Base-by-base conservation (phyloP, 2,888 invertebrate species). In the Saturnia japonica region DNA sequence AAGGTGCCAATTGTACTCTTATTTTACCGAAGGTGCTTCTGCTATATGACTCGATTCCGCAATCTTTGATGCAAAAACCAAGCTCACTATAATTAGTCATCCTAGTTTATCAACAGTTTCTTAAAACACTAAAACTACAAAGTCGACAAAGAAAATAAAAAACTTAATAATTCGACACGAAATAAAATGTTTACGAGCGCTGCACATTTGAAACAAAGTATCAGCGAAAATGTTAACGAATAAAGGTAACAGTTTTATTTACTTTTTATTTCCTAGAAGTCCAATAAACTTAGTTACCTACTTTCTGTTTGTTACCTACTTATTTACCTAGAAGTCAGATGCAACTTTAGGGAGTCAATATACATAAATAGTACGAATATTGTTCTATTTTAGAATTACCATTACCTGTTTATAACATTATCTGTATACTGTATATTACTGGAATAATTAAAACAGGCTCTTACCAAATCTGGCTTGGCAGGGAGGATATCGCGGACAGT, bases 161-260 rank as follows among this genome's bases (percentile, higher is more conserved):
- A 64, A 16, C 40, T 64, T 40, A 64, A 64, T 64, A 19, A 64
- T 64, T 64, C 16, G 64, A 40, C 40, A 64, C 64, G 64, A 40
- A 64, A 64, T 64, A 64, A 64, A 64, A 64, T 64, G 64, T 64
- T 64, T 64, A 64, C 64, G 64, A 64, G 19, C 64, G 11, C 34
- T 64, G 64, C 64, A 64, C 64, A 64, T 64, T 64, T 12, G 40
- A 40, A 40, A 64, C 64, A 64, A 64, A 64, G 64, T 64, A 64
- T 64, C 64, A 40, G n/a, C 40, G 64, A 64, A n/a, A 64, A 64
- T n/a, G 64, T 64, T 64, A 40, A 64, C 64, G 64, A 40, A 64
- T 9, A 64, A 64, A 64, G 64, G 64, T 64, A 64, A n/a, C 40
- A 64, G 19, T 40, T 64, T 64, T 64, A 64, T 64, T 40, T 40